phyloP scores from a whole-genome alignment of 2,113 vertebrate species.

The Heterocephalus glaber region DNA sequence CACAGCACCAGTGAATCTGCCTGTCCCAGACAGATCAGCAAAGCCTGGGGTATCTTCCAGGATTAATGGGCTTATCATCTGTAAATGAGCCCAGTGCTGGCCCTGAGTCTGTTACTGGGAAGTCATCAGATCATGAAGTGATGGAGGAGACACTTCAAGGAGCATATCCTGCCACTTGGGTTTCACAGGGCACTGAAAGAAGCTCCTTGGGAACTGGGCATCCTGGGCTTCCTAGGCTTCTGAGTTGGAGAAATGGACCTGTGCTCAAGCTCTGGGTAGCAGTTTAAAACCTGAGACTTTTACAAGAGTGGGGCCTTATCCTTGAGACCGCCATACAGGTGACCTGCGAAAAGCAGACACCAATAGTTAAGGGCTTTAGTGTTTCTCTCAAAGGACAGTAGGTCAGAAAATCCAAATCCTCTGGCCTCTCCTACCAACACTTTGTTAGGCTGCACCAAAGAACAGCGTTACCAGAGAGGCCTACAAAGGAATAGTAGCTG shows the following conservation, averaged over 20 bases:
- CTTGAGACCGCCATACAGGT: conserved; percentile 87
- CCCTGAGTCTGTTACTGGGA: conserved; percentile 87
- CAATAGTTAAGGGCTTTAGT: conserved; percentile 89
- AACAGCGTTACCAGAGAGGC: conserved; percentile 91
- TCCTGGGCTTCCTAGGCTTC: conserved; percentile 90
- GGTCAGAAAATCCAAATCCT: conserved; percentile 90
- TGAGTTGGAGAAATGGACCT: conserved; percentile 95
- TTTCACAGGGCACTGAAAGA: conserved; percentile 88
- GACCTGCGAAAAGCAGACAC: conserved; percentile 88
- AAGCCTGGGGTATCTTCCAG: conserved; percentile 97
- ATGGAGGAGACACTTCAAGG: conserved; percentile 91
- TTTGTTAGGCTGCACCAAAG: conserved; percentile 91
- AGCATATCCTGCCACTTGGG: conserved; percentile 87
- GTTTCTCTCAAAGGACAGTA: conserved; percentile 91
- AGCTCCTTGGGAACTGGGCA: conserved; percentile 89
- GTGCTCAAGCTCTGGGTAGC: conserved; percentile 87
- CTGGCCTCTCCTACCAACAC: conserved; percentile 91
- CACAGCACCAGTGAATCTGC: conserved; percentile 90
- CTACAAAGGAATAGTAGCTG: conserved; percentile 93
- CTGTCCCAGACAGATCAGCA: conserved; percentile 94
- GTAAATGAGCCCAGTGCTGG: conserved; percentile 96
- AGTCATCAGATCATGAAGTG: conserved; percentile 86
- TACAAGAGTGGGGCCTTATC: conserved; percentile 87
- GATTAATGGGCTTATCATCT: conserved; percentile 99
- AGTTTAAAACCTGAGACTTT: conserved; percentile 86